Evolutionary conservation across 2,888 invertebrate genomes (phyloP).

Genomic region (Drosophila diplacantha): DNA sequence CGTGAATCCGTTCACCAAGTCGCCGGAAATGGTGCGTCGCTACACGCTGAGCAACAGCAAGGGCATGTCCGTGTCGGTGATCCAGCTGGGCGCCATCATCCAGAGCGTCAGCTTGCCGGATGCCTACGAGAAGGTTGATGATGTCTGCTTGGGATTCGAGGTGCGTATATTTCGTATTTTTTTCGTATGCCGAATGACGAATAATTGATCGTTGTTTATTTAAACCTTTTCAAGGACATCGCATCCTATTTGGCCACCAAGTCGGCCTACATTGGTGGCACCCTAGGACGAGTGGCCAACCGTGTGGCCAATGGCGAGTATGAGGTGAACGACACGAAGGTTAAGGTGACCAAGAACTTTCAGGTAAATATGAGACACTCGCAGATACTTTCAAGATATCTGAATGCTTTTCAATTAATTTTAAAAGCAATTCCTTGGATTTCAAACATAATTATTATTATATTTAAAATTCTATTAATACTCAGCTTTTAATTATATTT

Average conservation of each 20-base stretch:
- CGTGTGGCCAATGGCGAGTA: slow-evolving; percentile 86
- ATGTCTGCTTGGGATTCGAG: slow-evolving; percentile 4
- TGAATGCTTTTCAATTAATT: not conserved
- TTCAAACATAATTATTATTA: not conserved
- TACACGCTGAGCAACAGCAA: slow-evolving; percentile 70
- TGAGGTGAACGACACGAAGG: slow-evolving; percentile 82
- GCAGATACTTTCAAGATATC: not conserved
- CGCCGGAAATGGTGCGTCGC: slow-evolving; percentile 65
- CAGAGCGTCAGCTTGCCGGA: slow-evolving; percentile 87
- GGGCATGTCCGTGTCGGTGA: slow-evolving; percentile 72
- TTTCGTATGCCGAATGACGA: not conserved
- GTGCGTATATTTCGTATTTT: not conserved
- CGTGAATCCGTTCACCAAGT: slow-evolving; percentile 70
- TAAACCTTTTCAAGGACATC: slow-evolving; percentile 77
- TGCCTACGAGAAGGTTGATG: slow-evolving; percentile 80
- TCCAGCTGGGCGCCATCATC: slow-evolving; percentile 85
- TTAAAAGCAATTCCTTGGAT: not conserved
- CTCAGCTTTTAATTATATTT: not conserved
- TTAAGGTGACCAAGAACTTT: slow-evolving; percentile 85
- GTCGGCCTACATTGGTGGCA: slow-evolving; percentile 91
- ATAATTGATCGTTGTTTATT: not conserved
- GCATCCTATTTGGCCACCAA: slow-evolving; percentile 63
- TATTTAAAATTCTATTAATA: too few relatives aligned
- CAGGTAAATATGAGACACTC: slow-evolving; percentile 72
- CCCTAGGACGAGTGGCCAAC: slow-evolving; percentile 92